Base-by-base conservation (phyloP, 2,888 invertebrate species). In the Zygogramma bicolorata region DNA sequence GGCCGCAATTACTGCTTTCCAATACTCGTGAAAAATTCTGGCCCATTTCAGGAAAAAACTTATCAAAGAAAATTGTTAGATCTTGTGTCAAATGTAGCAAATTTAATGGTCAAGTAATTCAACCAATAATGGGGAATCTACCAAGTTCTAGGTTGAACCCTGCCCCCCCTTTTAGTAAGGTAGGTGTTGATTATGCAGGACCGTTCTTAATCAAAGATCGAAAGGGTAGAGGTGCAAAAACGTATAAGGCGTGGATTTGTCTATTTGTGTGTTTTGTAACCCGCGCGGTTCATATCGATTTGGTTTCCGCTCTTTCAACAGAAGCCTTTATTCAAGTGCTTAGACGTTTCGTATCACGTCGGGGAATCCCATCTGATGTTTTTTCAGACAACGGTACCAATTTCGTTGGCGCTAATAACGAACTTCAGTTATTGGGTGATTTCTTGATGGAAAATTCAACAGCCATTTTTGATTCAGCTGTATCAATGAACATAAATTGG, bases 171-270 rank as follows among this genome's bases (percentile, higher is more conserved):
- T 77, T 80, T 71, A 46, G 27, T 10, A 70, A 60, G 38, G 67
- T 68, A 25, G 79, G 76, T 31, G 65, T 76, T 7, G 79, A 79
- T 61, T 77, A 71, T 63, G 77, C 73, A 5, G 79, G 75, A 8
- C 77, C 76, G 13, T 61, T 78, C 65, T 22, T 62, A 46, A 42
- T 75, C 10, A 73, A 75, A 20, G 75, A 75, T 53, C 68, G 58
- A 57, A 59, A 69, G 59, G 69, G 75, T 20, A 49, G 75, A 7
- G 74, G 75, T 46, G 63, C 60, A 7, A 74, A 63, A 63, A 61
- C 53, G 29, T 25, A 62, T 8, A 72, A 77, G 13, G 40, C 67
- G 8, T 78, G 76, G 57, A 67, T 79, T 42, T 61, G 67, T 57
- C 31, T 77, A 40, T 79, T 77, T 58, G 65, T 79, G 53, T 79